Evolutionary conservation across 2,113 vertebrate genomes (phyloP), one percentile per base, ranked within the genome.

Genomic region (Cyrtonyx montezumae): DNA sequence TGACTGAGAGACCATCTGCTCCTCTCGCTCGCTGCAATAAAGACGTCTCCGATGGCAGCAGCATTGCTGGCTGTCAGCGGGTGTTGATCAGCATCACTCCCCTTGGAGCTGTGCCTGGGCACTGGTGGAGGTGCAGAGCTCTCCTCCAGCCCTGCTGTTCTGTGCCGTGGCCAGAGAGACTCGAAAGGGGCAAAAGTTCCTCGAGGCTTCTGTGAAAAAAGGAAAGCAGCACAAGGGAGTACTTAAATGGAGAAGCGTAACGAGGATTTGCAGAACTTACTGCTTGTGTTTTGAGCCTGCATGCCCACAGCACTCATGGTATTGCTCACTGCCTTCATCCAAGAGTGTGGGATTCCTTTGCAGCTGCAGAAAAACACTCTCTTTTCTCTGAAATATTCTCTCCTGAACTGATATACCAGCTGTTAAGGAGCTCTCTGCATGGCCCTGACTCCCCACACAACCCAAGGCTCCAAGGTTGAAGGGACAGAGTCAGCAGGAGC

Each of bases 1-100:
- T 84, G 11, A 78, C 48, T 75, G 74, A 65, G 87, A 40, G 70
- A 82, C 75, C 82, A 76, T 79, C 78, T 94, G 87, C 87, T 95
- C n/a, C 84, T 87, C 89, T 75, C 30, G 26, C 51, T 77, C 23
- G n/a, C 66, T 65, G 75, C 56, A 26, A 79, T 62, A 79, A 65
- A 81, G 93, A 48, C 10, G 0, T 71, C 37, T 84, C 70, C 51
- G 87, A 61, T 68, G 66, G 66, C 89, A 92, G 87, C 87, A 65
- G 21, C 8, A 0, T 55, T 16, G 45, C 17, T n/a, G 21, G 68
- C n/a, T 70, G 68, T 67, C 59, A 37, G 80, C 17, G 46, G 63
- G 55, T 59, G 21, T 32, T 61, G 76, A 61, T 26, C 82, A 77
- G 68, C 23, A n/a, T 36, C 2, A 4, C 73, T 37, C 82, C 1